Percentiles rank a stretch among this genome's conserved stretches.
phyloP scores from a whole-genome alignment of 2,797 vertebrate species.

The Xiphorhynchus erythropygius region DNA sequence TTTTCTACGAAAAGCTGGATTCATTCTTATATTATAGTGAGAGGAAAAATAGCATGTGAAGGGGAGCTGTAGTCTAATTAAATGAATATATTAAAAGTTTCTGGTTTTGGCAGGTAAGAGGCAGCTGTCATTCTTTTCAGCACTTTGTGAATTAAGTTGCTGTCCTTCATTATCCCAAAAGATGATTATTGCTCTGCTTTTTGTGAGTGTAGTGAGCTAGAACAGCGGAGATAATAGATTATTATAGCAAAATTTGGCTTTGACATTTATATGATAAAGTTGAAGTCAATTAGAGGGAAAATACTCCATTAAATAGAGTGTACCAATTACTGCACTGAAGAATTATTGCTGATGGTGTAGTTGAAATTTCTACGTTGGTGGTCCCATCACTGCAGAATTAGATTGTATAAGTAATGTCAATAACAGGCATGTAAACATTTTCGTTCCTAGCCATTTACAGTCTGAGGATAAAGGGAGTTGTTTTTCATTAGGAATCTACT shows the following conservation, averaged over 20 bases:
- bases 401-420: constrained; percentile 31
- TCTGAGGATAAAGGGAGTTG: neutral
- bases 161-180: constrained; percentile 66
- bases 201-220: constrained; percentile 72
- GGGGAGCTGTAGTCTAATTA: constrained; percentile 35
- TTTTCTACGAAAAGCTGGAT: neutral
- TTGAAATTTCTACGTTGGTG: constrained; percentile 76
- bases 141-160: constrained; percentile 58
- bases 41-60: neutral
- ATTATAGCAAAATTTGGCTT: constrained; percentile 79
- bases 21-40: neutral
- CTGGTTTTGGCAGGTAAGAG: constrained; percentile 51
- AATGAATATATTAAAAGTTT: constrained; percentile 54
- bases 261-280: constrained; percentile 81
- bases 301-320: constrained; percentile 77
- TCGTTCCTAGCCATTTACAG: constrained; percentile 22
- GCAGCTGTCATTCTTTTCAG: constrained; percentile 39
- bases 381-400: constrained; percentile 48
- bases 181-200: constrained; percentile 69
- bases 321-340: constrained; percentile 76
- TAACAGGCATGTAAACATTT: constrained; percentile 58
- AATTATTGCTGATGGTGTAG: constrained; percentile 75
- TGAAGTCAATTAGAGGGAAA: constrained; percentile 82
- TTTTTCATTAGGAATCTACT: neutral
- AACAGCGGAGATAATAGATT: constrained; percentile 80